Conservation (phyloP, 2,888 invertebrate genomes). For the Xestia ashworthii region DNA sequence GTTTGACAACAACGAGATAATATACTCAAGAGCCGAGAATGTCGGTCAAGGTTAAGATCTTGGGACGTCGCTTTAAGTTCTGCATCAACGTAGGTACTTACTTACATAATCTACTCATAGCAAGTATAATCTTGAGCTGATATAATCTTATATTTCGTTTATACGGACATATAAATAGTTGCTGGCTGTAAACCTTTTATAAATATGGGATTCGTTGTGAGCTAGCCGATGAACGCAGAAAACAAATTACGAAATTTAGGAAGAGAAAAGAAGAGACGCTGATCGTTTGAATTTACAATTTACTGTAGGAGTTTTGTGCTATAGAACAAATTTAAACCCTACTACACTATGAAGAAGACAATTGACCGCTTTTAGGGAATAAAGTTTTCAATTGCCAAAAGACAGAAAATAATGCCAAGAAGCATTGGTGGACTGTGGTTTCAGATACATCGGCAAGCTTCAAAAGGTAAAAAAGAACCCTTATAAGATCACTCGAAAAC, state of each 20-base stretch:
- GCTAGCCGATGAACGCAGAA: no score
- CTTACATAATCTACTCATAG: neutral
- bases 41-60: slow-evolving; percentile 37
- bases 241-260: neutral
- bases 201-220: neutral
- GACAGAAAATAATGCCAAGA: neutral
- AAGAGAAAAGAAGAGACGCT: neutral
- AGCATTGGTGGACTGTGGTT: no score
- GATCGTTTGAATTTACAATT: neutral
- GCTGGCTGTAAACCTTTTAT: neutral
- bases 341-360: neutral
- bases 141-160: neutral
- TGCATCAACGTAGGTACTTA: slow-evolving; percentile 24
- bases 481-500: no score
- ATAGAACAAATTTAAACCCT: neutral
- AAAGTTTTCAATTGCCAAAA: neutral
- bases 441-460: neutral
- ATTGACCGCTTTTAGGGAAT: neutral
- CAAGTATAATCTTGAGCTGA: neutral
- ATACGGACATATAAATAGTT: neutral
- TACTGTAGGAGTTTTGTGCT: neutral
- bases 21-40: slow-evolving; percentile 26
- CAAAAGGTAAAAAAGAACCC: no score
- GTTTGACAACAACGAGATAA: slow-evolving; percentile 34
- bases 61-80: slow-evolving; percentile 34